phyloP scores from a whole-genome alignment of 2,113 vertebrate genomes.

The Chauna torquata region DNA sequence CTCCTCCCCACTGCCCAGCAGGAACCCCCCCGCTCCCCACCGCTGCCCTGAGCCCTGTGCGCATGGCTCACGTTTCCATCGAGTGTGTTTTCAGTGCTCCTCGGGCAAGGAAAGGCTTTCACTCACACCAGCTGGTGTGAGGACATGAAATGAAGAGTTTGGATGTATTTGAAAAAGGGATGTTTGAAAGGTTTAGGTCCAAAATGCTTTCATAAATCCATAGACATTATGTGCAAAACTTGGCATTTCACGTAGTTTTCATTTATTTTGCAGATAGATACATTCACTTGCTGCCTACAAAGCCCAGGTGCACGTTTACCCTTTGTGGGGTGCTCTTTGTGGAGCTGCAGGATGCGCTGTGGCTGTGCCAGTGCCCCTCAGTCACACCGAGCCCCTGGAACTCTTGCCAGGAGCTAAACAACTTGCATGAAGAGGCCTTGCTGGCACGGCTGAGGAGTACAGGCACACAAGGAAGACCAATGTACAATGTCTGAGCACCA shows the following conservation, averaged over 20 bases:
- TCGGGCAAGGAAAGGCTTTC: background rate
- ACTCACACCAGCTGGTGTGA: background rate
- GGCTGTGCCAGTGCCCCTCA: background rate
- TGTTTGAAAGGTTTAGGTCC: background rate
- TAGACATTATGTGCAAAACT: background rate
- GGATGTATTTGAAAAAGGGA: background rate
- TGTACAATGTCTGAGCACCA: background rate
- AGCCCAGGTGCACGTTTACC: accelerated
- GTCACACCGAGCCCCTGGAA: background rate
- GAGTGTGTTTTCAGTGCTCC: background rate
- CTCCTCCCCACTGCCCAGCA: accelerated
- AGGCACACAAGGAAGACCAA: background rate
- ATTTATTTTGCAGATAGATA: background rate
- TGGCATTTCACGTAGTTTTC: background rate
- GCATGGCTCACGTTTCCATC: background rate
- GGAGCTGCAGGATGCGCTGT: background rate
- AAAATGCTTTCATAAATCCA: background rate
- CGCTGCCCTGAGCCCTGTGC: accelerated
- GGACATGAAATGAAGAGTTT: background rate
- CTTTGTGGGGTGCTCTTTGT: background rate
- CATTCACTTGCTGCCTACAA: background rate
- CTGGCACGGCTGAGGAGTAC: background rate
- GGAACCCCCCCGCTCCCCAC: accelerated
- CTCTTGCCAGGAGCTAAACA: background rate
- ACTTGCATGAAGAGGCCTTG: background rate